Conservation (phyloP, 2,888 invertebrate species). For the Temnothorax rugatulus region DNA sequence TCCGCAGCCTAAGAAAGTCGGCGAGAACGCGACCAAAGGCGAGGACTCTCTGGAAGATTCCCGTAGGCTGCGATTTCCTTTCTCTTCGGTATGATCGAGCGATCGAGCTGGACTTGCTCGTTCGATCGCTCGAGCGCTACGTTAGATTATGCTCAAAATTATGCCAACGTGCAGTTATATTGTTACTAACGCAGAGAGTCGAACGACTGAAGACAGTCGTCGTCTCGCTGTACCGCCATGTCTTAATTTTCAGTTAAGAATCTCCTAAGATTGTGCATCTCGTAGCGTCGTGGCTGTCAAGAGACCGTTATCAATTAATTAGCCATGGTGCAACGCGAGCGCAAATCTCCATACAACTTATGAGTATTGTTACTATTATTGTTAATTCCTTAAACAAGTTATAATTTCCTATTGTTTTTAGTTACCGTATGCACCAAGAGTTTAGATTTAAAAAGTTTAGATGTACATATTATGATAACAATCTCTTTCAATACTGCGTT, state of each 20-base stretch:
- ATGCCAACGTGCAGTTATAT: constrained; percentile 21
- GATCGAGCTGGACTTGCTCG: constrained; percentile 8
- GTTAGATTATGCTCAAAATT: constrained; percentile 9
- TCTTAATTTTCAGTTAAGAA: constrained; percentile 38
- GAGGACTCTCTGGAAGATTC: constrained; percentile 43
- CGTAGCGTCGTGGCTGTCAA: background rate
- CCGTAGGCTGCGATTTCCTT: constrained; percentile 38
- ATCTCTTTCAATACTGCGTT: background rate
- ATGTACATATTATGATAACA: constrained; percentile 13
- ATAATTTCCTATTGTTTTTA: background rate
- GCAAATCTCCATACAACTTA: constrained; percentile 26
- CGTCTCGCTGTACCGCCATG: constrained; percentile 38
- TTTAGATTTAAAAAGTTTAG: constrained; percentile 2
- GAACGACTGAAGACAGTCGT: constrained; percentile 8
- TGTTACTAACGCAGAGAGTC: constrained; percentile 23
- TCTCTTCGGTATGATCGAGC: constrained; percentile 46
- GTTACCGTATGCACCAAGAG: background rate
- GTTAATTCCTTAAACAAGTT: constrained; percentile 23
- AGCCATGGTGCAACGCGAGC: background rate
- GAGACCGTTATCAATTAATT: background rate
- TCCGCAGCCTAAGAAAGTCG: constrained; percentile 43
- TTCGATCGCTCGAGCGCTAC: constrained; percentile 27
- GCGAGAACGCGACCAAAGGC: constrained; percentile 42
- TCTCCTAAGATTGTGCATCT: constrained; percentile 24
- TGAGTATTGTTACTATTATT: constrained; percentile 20